These are phyloP conservation scores for Agelaius phoeniceus DNA, from an alignment of 2,113 vertebrate genomes.

Conservation along the genomic window DNA sequence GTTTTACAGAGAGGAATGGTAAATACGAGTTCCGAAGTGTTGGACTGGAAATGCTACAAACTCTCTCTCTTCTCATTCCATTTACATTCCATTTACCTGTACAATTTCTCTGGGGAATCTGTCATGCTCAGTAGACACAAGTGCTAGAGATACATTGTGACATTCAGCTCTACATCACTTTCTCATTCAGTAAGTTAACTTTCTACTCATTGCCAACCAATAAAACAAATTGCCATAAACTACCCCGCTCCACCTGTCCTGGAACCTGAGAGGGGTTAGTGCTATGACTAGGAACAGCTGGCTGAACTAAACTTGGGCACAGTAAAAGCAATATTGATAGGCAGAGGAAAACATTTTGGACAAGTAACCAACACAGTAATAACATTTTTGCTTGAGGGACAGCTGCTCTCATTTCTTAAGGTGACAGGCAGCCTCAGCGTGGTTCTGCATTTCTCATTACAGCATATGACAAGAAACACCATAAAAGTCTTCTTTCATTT, in stretches of 20 bases:
- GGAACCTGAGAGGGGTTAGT: background rate
- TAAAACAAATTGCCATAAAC: background rate
- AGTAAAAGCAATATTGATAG: constrained; percentile 32
- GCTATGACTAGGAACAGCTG: background rate
- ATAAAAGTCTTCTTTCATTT: constrained; percentile 8
- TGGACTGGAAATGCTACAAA: background rate
- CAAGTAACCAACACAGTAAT: constrained; percentile 28
- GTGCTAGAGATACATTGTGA: background rate
- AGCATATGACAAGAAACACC: background rate
- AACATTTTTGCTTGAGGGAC: constrained; percentile 41
- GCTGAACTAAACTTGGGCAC: background rate
- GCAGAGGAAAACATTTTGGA: constrained; percentile 39
- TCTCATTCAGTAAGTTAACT: background rate
- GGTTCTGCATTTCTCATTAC: constrained; percentile 39
- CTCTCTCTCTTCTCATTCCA: background rate
- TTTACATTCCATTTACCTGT: background rate
- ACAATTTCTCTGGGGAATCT: background rate
- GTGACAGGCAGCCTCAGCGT: background rate
- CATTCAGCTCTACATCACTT: background rate
- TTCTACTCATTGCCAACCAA: background rate
- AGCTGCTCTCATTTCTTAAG: constrained; percentile 11
- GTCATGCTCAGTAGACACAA: background rate
- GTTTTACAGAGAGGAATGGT: background rate
- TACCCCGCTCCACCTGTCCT: background rate
- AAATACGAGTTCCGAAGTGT: background rate